phyloP scores from a whole-genome alignment of 1,140 invertebrate genomes.

The Aphidius ervi region DNA sequence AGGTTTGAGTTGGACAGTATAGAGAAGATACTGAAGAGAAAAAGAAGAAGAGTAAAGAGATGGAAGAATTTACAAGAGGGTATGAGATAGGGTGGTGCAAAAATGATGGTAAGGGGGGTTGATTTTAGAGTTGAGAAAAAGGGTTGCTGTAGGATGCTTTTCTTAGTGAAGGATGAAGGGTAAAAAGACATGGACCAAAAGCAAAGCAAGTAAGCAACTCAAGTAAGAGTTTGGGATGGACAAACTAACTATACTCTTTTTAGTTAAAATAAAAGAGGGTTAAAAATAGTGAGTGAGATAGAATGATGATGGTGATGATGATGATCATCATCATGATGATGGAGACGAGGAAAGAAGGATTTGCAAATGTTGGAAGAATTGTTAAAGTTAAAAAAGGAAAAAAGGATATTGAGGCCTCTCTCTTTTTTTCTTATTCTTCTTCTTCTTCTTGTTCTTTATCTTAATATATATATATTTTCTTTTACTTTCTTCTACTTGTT shows the following conservation, averaged over 20 bases:
- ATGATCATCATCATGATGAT: constrained; percentile 19
- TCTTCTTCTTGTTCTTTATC: too few species aligned
- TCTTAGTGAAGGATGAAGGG: constrained; percentile 3
- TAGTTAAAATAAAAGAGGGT: too few species aligned
- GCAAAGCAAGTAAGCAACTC: constrained; percentile 10
- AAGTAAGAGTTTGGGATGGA: too few species aligned
- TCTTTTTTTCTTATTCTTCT: not conserved
- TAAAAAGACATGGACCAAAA: constrained; percentile 13
- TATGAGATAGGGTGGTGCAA: constrained; percentile 1
- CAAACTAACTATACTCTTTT: too few species aligned
- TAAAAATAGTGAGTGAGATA: too few species aligned
- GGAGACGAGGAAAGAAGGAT: constrained; percentile 23
- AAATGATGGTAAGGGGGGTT: constrained; percentile 2
- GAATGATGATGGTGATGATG: not conserved
- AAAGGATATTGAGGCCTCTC: constrained; percentile 8
- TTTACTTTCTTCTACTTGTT: constrained; percentile 12
- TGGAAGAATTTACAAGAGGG: not conserved
- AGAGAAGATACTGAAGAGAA: constrained; percentile 12
- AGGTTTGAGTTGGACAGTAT: constrained; percentile 13
- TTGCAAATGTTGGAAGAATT: constrained; percentile 11
- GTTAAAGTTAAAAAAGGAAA: too few species aligned
- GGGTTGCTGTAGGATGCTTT: constrained; percentile 43
- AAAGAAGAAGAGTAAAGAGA: not conserved
- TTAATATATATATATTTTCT: too few species aligned
- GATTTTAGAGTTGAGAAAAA: constrained; percentile 45